Evolutionary conservation across 2,113 vertebrate genomes (phyloP).

Genomic region (Rattus norvegicus): GRCr8 NC_086030.1:5366501-5367000

Average conservation of each 20-base stretch:
- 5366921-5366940: not conserved
- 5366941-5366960: conserved; percentile 29
- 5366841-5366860: not conserved
- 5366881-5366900: conserved; percentile 45
- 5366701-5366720: conserved; percentile 76
- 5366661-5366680: conserved; percentile 57
- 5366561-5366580: conserved; percentile 31
- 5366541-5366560: not conserved
- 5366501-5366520: not conserved
- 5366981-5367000: conserved; percentile 53
- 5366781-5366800: not conserved
- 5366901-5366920: conserved; percentile 39
- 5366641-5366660: conserved; percentile 41
- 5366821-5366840: not conserved
- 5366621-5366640: conserved; percentile 55
- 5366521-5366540: not conserved
- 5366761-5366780: conserved; percentile 35
- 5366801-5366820: conserved; percentile 29
- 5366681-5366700: conserved; percentile 73
- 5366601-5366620: conserved; percentile 53
- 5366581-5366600: conserved; percentile 43
- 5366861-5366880: conserved; percentile 35
- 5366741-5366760: conserved; percentile 30
- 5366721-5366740: conserved; percentile 73
- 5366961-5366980: conserved; percentile 34